Conservation (phyloP, 2,113 vertebrate genomes). For the Takifugu flavidus region DNA sequence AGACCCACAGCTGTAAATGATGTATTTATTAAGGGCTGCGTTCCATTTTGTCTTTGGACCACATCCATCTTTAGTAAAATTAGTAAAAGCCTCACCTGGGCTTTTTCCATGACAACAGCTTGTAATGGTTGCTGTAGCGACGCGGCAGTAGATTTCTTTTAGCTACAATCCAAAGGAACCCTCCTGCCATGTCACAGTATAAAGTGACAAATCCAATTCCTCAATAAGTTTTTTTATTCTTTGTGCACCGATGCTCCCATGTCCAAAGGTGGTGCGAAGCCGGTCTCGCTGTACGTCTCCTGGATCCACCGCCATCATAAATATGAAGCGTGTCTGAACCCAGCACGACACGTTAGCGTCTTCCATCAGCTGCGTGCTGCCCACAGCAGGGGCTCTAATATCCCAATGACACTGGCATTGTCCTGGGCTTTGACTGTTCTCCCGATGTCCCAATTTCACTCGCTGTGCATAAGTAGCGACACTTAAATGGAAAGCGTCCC, state of each 20-base stretch:
- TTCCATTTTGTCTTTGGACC: too few relatives aligned
- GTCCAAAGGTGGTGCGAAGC: slow-evolving; percentile 34
- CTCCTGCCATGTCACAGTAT: too few relatives aligned
- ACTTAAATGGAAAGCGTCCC: slow-evolving; percentile 39
- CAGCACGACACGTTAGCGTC: background rate
- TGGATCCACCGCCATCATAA: slow-evolving; percentile 16
- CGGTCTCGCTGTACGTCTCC: slow-evolving; percentile 18
- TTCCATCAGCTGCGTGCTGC: background rate
- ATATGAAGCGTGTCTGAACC: slow-evolving; percentile 18
- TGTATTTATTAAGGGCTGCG: too few relatives aligned
- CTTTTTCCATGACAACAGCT: too few relatives aligned
- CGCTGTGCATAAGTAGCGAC: slow-evolving; percentile 24
- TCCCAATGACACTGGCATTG: slow-evolving; percentile 5
- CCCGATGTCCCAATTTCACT: slow-evolving; percentile 18
- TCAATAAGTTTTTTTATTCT: too few relatives aligned
- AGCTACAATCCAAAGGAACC: too few relatives aligned
- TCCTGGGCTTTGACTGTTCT: slow-evolving; percentile 12
- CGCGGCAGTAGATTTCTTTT: too few relatives aligned
- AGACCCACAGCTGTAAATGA: too few relatives aligned
- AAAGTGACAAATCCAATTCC: too few relatives aligned
- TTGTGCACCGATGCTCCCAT: slow-evolving; percentile 3
- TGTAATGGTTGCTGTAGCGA: too few relatives aligned
- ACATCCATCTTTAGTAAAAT: too few relatives aligned
- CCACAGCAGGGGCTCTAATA: slow-evolving; percentile 22
- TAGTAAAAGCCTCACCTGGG: too few relatives aligned